phyloP scores from a whole-genome alignment of 2,888 invertebrate species.

The Fissipunctia ypsillon region DNA sequence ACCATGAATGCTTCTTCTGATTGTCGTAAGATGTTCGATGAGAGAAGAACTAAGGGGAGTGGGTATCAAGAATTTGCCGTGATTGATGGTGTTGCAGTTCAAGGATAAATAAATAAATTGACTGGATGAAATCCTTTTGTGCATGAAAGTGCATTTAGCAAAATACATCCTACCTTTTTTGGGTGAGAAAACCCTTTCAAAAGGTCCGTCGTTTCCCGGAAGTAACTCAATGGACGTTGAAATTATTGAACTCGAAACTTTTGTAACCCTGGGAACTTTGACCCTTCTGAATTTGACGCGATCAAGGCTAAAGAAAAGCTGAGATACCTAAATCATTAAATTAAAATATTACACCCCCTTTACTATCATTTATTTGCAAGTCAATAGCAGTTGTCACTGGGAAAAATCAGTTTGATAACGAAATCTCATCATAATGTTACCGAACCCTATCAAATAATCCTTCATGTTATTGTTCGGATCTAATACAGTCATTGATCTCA shows the following conservation, averaged over 20 bases:
- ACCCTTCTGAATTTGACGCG: neutral
- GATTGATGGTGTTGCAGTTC: neutral
- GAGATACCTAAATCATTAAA: neutral
- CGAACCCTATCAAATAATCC: neutral
- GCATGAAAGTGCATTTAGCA: conserved; percentile 4
- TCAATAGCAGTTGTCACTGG: too few relatives aligned
- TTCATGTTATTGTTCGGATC: conserved; percentile 12
- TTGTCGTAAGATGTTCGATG: neutral
- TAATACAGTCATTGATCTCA: conserved; percentile 23
- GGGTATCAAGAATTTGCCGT: neutral
- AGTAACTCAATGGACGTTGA: neutral
- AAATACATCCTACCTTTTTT: neutral
- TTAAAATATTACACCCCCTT: neutral
- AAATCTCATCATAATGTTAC: neutral
- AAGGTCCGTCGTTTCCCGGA: conserved; percentile 1
- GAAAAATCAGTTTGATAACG: neutral
- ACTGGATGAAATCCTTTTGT: neutral
- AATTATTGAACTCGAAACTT: conserved; percentile 20
- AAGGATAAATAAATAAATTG: neutral
- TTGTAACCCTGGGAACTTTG: neutral
- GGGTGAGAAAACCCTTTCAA: neutral
- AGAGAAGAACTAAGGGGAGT: neutral
- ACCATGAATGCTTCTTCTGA: neutral
- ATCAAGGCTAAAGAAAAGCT: too few relatives aligned
- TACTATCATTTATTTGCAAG: neutral